A percentile compares a stretch with the other conserved stretches of the same genome.
Conservation (phyloP, 2,888 invertebrate species). For the Leptinotarsa haldemani region DNA sequence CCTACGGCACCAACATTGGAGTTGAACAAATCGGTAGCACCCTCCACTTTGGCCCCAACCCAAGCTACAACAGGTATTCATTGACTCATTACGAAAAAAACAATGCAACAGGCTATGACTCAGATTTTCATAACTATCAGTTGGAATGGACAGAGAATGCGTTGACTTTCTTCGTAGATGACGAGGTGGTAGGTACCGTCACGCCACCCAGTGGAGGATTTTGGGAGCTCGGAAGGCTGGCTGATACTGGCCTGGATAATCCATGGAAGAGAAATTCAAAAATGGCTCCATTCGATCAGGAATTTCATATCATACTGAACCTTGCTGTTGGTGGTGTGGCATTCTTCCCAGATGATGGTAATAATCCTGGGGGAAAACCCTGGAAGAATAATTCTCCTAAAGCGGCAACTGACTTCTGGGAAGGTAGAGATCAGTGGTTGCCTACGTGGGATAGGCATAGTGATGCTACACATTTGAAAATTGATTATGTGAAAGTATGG, state of each 20-base stretch:
- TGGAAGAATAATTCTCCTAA: slow-evolving; percentile 66
- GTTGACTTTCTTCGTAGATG: slow-evolving; percentile 69
- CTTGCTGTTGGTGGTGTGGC: slow-evolving; percentile 70
- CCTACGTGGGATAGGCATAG: slow-evolving; percentile 67
- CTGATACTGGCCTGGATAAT: slow-evolving; percentile 66
- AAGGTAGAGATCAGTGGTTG: slow-evolving; percentile 68
- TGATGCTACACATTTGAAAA: slow-evolving; percentile 71
- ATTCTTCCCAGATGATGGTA: slow-evolving; percentile 74
- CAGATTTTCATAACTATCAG: slow-evolving; percentile 73
- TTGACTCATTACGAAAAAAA: slow-evolving; percentile 67
- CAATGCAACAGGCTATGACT: slow-evolving; percentile 67
- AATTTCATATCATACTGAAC: slow-evolving; percentile 74
- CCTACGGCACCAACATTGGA: slow-evolving; percentile 65
- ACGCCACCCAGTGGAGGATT: slow-evolving; percentile 72
- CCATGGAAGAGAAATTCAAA: slow-evolving; percentile 68
- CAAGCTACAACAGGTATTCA: slow-evolving; percentile 64
- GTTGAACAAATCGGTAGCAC: slow-evolving; percentile 72
- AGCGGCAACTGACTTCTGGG: slow-evolving; percentile 74
- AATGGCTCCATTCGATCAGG: slow-evolving; percentile 78
- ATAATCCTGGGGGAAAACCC: slow-evolving; percentile 72
- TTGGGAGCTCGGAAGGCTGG: slow-evolving; percentile 74
- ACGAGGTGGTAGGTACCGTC: slow-evolving; percentile 68
- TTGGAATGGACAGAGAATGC: slow-evolving; percentile 74
- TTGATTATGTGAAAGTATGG: slow-evolving; percentile 77
- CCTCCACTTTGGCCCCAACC: slow-evolving; percentile 76